Conservation (phyloP, 2,888 invertebrate genomes). For the Ophion ventricosus region DNA sequence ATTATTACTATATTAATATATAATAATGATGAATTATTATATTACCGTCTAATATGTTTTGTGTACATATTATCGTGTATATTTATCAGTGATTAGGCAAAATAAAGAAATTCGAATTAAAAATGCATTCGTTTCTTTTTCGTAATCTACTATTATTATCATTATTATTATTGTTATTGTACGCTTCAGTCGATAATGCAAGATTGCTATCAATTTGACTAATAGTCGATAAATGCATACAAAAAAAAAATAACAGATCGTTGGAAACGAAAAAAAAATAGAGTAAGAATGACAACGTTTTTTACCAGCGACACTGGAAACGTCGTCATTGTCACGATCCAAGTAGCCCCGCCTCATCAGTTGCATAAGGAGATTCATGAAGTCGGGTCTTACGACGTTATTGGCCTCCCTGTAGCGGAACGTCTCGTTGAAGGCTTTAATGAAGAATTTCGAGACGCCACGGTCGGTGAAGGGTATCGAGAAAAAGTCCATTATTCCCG, state of each 20-base stretch:
- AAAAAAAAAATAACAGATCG: neutral
- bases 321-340: conserved; percentile 67
- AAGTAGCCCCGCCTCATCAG: conserved; percentile 76
- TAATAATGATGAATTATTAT: no score
- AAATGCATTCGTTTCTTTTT: no score
- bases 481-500: conserved; percentile 73
- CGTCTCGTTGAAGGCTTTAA: conserved; percentile 77
- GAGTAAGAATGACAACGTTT: neutral
- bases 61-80: no score
- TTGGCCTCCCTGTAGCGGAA: conserved; percentile 76
- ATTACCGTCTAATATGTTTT: no score
- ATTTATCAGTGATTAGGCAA: no score
- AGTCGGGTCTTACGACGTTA: conserved; percentile 79
- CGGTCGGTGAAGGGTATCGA: conserved; percentile 70
- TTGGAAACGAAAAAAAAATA: no score
- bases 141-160: no score
- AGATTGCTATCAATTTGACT: neutral
- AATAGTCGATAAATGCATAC: neutral
- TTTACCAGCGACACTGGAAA: conserved; percentile 53
- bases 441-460: conserved; percentile 78
- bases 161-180: neutral
- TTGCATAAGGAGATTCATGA: conserved; percentile 80
- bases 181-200: neutral
- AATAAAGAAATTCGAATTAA: no score
- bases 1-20: no score